Evolutionary conservation across 1,140 invertebrate species (phyloP).

Genomic region (Lepidurus couesii): DNA sequence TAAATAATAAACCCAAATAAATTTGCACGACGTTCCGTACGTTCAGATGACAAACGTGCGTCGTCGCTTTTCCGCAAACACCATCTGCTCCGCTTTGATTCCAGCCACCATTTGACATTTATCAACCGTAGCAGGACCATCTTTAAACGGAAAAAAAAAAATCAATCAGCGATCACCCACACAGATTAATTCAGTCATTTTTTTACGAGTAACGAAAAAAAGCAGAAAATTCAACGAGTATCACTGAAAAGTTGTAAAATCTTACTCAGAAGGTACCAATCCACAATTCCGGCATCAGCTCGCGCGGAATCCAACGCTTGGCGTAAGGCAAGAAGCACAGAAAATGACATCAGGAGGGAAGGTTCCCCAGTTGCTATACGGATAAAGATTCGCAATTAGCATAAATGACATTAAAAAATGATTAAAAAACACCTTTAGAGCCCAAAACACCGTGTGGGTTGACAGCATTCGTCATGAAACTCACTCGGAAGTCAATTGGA

Average conservation of each 20-base stretch:
- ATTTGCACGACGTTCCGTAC: neutral
- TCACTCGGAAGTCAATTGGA: conserved; percentile 72
- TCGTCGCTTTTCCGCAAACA: neutral
- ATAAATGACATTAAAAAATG: neutral
- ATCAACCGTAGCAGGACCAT: neutral
- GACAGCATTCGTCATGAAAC: conserved; percentile 60
- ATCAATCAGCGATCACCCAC: neutral
- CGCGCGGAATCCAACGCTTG: conserved; percentile 48
- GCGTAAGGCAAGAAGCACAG: conserved; percentile 50
- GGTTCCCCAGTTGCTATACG: conserved; percentile 55
- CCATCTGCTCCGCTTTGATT: neutral
- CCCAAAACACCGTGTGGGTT: conserved; percentile 66
- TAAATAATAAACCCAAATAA: neutral
- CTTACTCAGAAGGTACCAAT: conserved; percentile 47
- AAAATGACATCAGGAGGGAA: conserved; percentile 49
- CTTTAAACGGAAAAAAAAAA: neutral
- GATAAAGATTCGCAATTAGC: neutral
- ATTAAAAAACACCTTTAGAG: conserved; percentile 60
- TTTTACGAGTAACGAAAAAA: too few species aligned
- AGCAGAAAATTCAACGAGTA: too few species aligned
- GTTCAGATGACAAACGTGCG: neutral
- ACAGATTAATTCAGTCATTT: too few species aligned
- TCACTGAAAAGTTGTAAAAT: conserved; percentile 1
- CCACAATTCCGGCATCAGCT: conserved; percentile 42
- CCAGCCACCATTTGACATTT: neutral